Base-by-base conservation (phyloP, 2,113 vertebrate genomes). In the Tringa solitaria region DNA sequence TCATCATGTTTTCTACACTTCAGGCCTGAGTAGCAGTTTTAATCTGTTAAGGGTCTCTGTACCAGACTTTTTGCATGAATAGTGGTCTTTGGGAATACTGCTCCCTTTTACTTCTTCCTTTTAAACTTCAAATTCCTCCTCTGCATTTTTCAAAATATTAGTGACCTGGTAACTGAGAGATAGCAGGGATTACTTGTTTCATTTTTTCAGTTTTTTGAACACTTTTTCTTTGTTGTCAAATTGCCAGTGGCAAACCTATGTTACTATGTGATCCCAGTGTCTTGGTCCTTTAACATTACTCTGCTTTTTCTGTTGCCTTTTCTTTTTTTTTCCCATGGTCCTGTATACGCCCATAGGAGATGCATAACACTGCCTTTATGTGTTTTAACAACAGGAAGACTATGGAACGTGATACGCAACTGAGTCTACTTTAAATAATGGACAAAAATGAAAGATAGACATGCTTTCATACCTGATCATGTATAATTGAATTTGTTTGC, bases 291-390 rank as follows among this genome's bases (percentile, higher is more conserved):
- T 61, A 53, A 37, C 4, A 7, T n/a, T 16, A 56, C 12, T 69
- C 3, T 33, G 5, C 12, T 51, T 9, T 22, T 28, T 64, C 27
- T 54, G 53, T 30, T 53, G 51, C 16, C 16, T 51, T 26, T 14
- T 51, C 26, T 3, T 19, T 12, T 3, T 50, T 32, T 48, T 27
- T 57, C 6, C 4, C 3, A 10, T 7, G 13, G 37, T 61, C 6
- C 8, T 51, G 8, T 10, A 11, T 51, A 9, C 16, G 26, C 1
- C 21, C 2, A 0, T 8, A 75, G 39, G 14, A 17, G 20, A 81
- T 43, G 14, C 21, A 33, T 14, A 59, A 8, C 22, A 1, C 39
- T 43, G 11, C 7, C n/a, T 82, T 50, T 10, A 4, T 41, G 5
- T 26, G 6, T 61, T 82, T 64, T 46, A 54, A 46, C 24, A 74